These are phyloP conservation scores for Melospiza melodia DNA, from an alignment of 2,113 vertebrate species.

Conservation along the genomic window DNA sequence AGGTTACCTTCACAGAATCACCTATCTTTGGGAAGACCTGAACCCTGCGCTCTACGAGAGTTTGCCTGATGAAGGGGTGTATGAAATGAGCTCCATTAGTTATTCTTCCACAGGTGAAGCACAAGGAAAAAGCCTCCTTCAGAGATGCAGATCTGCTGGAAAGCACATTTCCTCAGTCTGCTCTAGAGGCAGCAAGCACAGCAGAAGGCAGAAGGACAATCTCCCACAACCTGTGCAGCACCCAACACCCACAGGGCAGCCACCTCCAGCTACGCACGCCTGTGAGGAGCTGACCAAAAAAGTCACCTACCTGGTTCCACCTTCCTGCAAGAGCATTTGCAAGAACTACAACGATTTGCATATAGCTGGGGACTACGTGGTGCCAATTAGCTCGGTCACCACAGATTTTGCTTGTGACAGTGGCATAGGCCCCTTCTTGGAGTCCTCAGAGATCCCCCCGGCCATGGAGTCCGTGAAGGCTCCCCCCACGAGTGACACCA, in stretches of 20 bases:
- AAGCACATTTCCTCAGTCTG: conserved; percentile 58
- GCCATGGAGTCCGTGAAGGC: conserved; percentile 74
- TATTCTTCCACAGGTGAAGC: conserved; percentile 53
- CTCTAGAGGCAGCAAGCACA: conserved; percentile 56
- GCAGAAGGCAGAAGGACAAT: conserved; percentile 48
- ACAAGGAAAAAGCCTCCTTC: conserved; percentile 58
- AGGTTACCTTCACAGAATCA: conserved; percentile 83
- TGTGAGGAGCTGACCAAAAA: conserved; percentile 67
- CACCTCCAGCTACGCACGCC: conserved; percentile 67
- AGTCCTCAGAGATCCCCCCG: conserved; percentile 87
- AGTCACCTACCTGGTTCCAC: conserved; percentile 87
- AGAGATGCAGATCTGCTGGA: conserved; percentile 59
- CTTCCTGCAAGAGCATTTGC: conserved; percentile 93
- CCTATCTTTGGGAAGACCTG: conserved; percentile 70
- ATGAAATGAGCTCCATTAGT: conserved; percentile 62
- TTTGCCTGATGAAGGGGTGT: conserved; percentile 31
- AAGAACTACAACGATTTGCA: conserved; percentile 94
- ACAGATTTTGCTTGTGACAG: conserved; percentile 76
- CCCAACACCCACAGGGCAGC: conserved; percentile 48
- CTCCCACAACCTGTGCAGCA: conserved; percentile 34
- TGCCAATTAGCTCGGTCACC: conserved; percentile 80
- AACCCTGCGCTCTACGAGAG: conserved; percentile 17
- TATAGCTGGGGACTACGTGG: conserved; percentile 90
- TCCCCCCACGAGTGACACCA: neutral
- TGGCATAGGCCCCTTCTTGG: conserved; percentile 84